phyloP scores from a whole-genome alignment of 2,888 invertebrate genomes.

The Aspidiotus rigidus region DNA sequence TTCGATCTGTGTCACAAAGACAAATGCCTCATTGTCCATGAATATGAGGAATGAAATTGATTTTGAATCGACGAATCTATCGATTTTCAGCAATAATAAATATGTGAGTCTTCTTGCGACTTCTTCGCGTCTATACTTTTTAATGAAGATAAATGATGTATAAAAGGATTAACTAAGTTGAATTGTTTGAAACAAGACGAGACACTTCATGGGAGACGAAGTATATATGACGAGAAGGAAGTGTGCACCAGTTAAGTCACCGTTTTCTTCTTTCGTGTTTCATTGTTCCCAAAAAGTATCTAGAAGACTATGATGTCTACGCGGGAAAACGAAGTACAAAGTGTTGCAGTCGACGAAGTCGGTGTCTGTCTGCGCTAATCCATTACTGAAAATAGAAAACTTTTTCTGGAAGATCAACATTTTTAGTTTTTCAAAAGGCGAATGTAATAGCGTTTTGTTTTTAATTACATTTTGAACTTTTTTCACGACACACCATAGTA shows the following conservation, averaged over 20 bases:
- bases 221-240: too few species aligned
- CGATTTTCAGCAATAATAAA: neutral
- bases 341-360: too few species aligned
- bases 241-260: too few species aligned
- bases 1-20: neutral
- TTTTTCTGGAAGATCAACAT: neutral
- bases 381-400: conserved; percentile 4
- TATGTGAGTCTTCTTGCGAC: neutral
- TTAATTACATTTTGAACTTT: neutral
- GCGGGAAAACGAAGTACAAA: too few species aligned
- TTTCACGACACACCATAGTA: neutral
- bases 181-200: neutral
- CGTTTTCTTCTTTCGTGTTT: too few species aligned
- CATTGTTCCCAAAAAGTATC: too few species aligned
- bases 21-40: neutral
- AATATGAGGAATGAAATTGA: neutral
- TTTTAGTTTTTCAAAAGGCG: neutral
- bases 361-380: neutral
- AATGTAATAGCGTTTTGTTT: neutral
- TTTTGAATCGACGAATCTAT: neutral
- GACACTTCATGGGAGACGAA: neutral
- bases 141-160: conserved; percentile 31
- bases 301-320: too few species aligned
- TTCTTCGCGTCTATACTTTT: conserved; percentile 8
- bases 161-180: conserved; percentile 1